Evolutionary conservation across 2,888 invertebrate species (phyloP).

Genomic region (Latrodectus hesperus): DNA sequence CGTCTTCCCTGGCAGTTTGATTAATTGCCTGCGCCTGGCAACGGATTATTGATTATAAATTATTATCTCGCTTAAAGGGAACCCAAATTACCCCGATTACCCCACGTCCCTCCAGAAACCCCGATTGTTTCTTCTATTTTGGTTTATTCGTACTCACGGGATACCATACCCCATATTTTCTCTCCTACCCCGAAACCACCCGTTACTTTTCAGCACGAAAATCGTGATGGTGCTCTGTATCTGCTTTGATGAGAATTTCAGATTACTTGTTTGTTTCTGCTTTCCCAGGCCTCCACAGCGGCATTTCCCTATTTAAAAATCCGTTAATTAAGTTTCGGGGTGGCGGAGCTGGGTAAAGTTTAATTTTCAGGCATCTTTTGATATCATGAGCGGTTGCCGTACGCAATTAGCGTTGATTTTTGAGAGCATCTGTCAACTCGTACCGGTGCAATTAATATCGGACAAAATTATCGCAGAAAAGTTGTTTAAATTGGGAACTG

Average conservation of each 20-base stretch:
- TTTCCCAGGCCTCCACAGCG: not conserved
- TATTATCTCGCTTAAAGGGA: slow-evolving; percentile 50
- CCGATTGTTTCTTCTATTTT: slow-evolving; percentile 44
- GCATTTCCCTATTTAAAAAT: slow-evolving; percentile 36
- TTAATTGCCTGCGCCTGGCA: slow-evolving; percentile 31
- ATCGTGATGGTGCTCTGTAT: slow-evolving; percentile 33
- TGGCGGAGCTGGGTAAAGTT: slow-evolving; percentile 20
- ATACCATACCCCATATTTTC: not conserved
- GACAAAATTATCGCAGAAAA: too few relatives aligned
- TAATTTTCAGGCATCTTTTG: slow-evolving; percentile 1
- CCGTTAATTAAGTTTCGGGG: slow-evolving; percentile 49
- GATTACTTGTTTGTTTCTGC: slow-evolving; percentile 36
- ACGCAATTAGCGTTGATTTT: slow-evolving; percentile 3
- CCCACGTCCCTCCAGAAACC: not conserved
- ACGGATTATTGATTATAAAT: slow-evolving; percentile 57
- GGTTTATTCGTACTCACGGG: slow-evolving; percentile 35
- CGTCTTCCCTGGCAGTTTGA: slow-evolving; percentile 39
- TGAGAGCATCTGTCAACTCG: not conserved
- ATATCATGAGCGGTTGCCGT: not conserved
- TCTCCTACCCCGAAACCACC: not conserved
- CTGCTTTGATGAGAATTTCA: slow-evolving; percentile 18
- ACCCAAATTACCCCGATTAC: slow-evolving; percentile 53
- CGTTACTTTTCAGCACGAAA: not conserved
- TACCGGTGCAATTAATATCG: not conserved
- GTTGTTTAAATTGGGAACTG: not conserved